These are phyloP conservation scores for Neosalanx taihuensis DNA, from an alignment of 2,797 vertebrate genomes.

Conservation along the genomic window DNA sequence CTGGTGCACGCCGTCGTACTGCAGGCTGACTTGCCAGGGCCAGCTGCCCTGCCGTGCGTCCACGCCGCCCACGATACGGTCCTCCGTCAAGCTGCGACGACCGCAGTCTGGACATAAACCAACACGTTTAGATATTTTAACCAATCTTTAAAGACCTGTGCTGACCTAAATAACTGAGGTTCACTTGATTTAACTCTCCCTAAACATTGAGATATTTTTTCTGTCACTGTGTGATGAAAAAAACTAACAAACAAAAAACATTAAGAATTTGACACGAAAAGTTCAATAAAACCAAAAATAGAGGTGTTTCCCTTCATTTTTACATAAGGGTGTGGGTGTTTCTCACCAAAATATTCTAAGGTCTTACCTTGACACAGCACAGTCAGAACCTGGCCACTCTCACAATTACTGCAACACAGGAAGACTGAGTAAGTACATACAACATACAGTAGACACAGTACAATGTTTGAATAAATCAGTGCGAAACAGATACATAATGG, in stretches of 20 bases:
- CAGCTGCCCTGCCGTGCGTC: conserved; percentile 84
- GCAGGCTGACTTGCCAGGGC: conserved; percentile 91
- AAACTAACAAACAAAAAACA: too few relatives aligned
- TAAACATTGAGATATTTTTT: too few relatives aligned
- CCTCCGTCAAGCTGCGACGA: conserved; percentile 81
- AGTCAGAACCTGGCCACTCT: conserved; percentile 79
- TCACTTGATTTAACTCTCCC: too few relatives aligned
- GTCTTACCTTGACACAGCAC: conserved; percentile 84
- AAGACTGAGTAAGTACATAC: conserved; percentile 23
- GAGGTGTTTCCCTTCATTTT: not conserved
- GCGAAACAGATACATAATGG: not conserved
- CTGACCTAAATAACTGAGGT: too few relatives aligned
- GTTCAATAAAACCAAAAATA: too few relatives aligned
- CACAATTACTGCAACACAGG: conserved; percentile 80
- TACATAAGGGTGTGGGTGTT: not conserved
- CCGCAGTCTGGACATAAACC: conserved; percentile 77
- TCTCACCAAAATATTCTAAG: not conserved
- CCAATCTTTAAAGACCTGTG: too few relatives aligned
- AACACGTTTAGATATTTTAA: too few relatives aligned
- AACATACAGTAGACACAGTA: not conserved
- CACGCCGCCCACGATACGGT: conserved; percentile 86
- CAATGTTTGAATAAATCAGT: not conserved
- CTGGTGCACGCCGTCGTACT: conserved; percentile 85
- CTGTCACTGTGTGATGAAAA: too few relatives aligned
- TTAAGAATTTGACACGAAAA: too few relatives aligned